These are phyloP conservation scores for Rhaphigaster nebulosa DNA, from an alignment of 2,888 invertebrate genomes.

Conservation along the genomic window DNA sequence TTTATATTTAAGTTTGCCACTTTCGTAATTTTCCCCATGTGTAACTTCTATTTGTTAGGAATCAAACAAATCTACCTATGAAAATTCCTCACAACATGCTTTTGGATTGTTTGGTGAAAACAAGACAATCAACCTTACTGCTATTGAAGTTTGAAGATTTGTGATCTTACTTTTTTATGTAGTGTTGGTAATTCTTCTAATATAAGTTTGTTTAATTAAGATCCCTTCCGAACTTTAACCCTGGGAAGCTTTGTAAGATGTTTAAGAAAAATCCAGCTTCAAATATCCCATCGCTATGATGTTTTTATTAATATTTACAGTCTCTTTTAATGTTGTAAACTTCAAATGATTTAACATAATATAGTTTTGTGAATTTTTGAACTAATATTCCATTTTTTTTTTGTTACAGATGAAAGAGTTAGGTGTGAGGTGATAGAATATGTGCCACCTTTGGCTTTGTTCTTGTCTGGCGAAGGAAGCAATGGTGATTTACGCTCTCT, in stretches of 20 bases:
- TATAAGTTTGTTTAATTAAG: neutral
- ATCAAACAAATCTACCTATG: neutral
- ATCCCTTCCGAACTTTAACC: neutral
- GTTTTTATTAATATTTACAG: neutral
- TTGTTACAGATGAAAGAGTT: conserved; percentile 60
- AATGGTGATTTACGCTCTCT: conserved; percentile 70
- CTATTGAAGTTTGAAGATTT: neutral
- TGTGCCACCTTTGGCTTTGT: conserved; percentile 76
- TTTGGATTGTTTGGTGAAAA: neutral
- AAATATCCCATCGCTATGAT: too few relatives aligned
- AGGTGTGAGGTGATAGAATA: conserved; percentile 73
- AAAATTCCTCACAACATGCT: neutral
- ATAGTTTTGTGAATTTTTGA: neutral
- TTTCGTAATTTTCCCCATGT: neutral
- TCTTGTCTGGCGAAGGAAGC: conserved; percentile 65
- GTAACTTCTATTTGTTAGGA: neutral
- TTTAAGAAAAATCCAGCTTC: too few relatives aligned
- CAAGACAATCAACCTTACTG: neutral
- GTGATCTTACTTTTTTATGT: neutral
- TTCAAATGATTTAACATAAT: too few relatives aligned
- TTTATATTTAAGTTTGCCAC: neutral
- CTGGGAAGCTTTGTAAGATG: neutral
- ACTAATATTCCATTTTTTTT: neutral
- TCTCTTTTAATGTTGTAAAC: neutral
- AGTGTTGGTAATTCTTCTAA: neutral